Evolutionary conservation across 2,888 invertebrate genomes (phyloP), one percentile per base, ranked within the genome.

Genomic region (Oxystoma pomonae): DNA sequence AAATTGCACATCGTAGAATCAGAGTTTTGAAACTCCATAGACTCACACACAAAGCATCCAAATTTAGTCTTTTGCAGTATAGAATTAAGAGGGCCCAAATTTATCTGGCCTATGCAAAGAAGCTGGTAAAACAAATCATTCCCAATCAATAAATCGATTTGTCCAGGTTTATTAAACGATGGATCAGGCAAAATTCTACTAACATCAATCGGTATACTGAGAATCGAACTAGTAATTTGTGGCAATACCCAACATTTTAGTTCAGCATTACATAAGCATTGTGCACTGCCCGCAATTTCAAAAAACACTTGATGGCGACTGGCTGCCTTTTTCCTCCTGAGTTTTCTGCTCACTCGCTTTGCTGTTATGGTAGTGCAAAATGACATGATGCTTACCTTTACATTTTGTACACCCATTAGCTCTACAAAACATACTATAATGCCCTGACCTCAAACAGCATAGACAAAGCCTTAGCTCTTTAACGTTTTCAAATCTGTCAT

Each of bases 11-110:
- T 21, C 20, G 59, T 59, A 55, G 49, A 16, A 5, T 2, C 20
- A 16, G 35, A 19, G 16, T 12, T 59, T 16, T 9, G n/a, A 59
- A 12, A 50, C 51, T 16, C n/a, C 1, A 55, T 2, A 55, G n/a
- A 19, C 50, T 35, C 55, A 16, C 55, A 20, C n/a, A 59, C 35
- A 20, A 63, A 20, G 59, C 63, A 63, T 2, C 63, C 63, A 16
- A 63, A 60, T 20, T 51, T 52, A 16, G 55, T 63, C 49, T 63
- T 59, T 55, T 63, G 63, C 20, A 59, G 19, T n/a, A 20, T 21
- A 12, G 35, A 12, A 3, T 35, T 35, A 12, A 7, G 3, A 12
- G 12, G 3, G 12, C 35, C 35, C 3, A 35, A 12, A 3, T 35
- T 35, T 35, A 35, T 7, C 3, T 35, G 3, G 35, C 35, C 35